A percentile compares a stretch with the other conserved stretches of the same genome.
These are phyloP conservation scores for Drosophila anceps DNA, from an alignment of 2,888 invertebrate genomes.

Conservation along the genomic window DNA sequence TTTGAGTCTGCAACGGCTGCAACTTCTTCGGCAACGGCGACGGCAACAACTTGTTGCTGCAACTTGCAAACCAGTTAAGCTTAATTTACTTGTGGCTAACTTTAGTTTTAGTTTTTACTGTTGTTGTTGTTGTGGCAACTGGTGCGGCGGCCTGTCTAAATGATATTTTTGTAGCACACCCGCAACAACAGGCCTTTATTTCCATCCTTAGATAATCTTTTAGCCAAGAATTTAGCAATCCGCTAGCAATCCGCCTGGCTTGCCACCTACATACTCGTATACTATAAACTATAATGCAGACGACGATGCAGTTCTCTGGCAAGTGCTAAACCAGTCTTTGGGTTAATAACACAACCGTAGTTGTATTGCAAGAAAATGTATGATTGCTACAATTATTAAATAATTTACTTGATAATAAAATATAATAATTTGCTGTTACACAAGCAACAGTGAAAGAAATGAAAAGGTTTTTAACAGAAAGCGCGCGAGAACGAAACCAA, in stretches of 20 bases:
- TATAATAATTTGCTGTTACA: constrained; percentile 38
- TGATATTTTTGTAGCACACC: constrained; percentile 40
- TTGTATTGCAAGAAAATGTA: constrained; percentile 57
- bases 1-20: constrained; percentile 58
- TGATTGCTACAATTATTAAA: constrained; percentile 55
- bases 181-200: constrained; percentile 39
- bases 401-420: constrained; percentile 47
- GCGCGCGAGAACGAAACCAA: constrained; percentile 49
- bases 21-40: constrained; percentile 59
- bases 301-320: background rate
- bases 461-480: background rate
- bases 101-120: constrained; percentile 15
- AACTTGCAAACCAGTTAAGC: constrained; percentile 69
- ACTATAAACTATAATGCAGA: background rate
- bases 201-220: constrained; percentile 61
- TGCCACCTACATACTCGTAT: constrained; percentile 16
- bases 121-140: constrained; percentile 49
- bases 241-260: constrained; percentile 27
- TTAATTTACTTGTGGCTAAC: constrained; percentile 40
- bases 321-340: constrained; percentile 12
- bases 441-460: constrained; percentile 20
- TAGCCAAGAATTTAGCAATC: constrained; percentile 47
- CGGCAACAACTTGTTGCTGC: constrained; percentile 36
- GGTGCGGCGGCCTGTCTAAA: constrained; percentile 50
- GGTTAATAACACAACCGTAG: constrained; percentile 37